Percentiles rank a stretch among this genome's conserved stretches.
These are phyloP conservation scores for Felis chaus DNA, from an alignment of 2,113 vertebrate genomes.

Conservation along the genomic window DNA sequence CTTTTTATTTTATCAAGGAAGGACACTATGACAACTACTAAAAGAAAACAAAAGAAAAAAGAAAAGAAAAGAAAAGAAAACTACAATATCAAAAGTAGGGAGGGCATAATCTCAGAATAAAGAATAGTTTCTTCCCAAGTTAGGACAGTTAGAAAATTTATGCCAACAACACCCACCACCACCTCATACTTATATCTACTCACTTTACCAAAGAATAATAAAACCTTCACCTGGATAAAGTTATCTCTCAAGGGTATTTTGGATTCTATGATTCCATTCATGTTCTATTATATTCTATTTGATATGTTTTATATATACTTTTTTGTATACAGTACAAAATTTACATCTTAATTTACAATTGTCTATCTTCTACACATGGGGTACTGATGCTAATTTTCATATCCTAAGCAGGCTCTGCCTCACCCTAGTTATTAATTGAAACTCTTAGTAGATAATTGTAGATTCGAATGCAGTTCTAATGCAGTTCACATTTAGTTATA, in stretches of 20 bases:
- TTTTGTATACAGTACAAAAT: neutral
- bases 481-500: neutral
- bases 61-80: neutral
- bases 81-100: neutral
- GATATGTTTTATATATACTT: neutral
- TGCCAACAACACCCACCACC: too few species aligned
- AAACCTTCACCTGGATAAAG: neutral
- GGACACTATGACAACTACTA: neutral
- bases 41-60: neutral
- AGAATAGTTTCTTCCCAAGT: neutral
- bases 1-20: neutral
- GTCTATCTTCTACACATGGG: neutral
- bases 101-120: neutral
- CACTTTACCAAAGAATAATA: neutral
- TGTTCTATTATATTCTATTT: neutral
- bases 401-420: neutral
- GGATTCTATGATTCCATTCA: neutral
- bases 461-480: neutral
- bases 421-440: neutral
- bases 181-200: neutral
- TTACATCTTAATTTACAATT: neutral
- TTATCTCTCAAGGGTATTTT: neutral
- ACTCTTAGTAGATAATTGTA: neutral
- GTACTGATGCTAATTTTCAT: neutral
- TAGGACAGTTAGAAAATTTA: neutral